Conservation (phyloP, 2,797 vertebrate genomes). For the Sebastiscus albofasciatus region DNA sequence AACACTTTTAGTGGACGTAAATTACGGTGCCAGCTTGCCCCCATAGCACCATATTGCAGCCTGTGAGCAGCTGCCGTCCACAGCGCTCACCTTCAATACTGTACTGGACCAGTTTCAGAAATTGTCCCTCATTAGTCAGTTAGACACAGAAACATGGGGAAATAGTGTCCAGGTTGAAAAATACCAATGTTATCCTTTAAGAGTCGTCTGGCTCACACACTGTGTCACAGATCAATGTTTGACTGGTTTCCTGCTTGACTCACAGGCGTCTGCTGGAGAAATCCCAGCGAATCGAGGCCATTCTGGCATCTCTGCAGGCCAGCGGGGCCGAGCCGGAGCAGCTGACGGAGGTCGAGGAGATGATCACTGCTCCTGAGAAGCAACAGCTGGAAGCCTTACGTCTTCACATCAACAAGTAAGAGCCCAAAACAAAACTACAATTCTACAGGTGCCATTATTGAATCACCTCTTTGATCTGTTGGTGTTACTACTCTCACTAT, state of each 20-base stretch:
- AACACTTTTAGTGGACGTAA: no score
- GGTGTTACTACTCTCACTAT: neutral
- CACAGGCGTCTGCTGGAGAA: constrained; percentile 93
- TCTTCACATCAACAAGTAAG: constrained; percentile 93
- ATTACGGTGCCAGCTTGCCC: no score
- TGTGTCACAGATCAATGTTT: neutral
- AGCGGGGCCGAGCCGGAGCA: constrained; percentile 90
- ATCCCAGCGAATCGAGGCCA: constrained; percentile 94
- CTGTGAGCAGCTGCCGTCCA: no score
- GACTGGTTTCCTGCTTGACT: constrained; percentile 18
- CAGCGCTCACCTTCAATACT: no score
- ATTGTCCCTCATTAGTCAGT: no score
- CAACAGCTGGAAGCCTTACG: constrained; percentile 91
- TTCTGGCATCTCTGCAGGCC: constrained; percentile 92
- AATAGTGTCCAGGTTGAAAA: no score
- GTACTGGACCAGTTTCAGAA: no score
- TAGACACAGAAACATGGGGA: no score
- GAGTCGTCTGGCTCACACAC: neutral
- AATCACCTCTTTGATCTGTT: neutral
- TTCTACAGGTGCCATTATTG: neutral
- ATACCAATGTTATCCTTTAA: neutral
- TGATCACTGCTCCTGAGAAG: constrained; percentile 93
- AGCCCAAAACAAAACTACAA: neutral
- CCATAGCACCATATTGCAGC: rapidly evolving
- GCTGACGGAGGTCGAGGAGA: constrained; percentile 95